Evolutionary conservation across 2,113 vertebrate species (phyloP).

Genomic region (Spea multiplicata): DNA sequence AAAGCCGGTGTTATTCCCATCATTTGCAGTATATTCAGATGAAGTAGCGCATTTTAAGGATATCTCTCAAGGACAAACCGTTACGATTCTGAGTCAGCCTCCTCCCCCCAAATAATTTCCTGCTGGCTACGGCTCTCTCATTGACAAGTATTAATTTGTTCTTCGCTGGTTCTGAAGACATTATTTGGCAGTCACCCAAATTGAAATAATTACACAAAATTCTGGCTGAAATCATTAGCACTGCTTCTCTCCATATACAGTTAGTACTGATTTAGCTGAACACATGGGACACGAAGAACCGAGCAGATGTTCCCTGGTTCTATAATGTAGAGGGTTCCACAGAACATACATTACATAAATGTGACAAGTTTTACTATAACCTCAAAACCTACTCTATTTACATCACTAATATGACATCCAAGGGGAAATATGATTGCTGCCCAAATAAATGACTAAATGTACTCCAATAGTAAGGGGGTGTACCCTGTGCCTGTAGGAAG

Average conservation of each 20-base stretch:
- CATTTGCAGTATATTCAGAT: conserved; percentile 4
- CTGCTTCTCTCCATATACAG: conserved; percentile 42
- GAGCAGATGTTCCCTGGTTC: conserved; percentile 37
- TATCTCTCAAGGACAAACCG: conserved; percentile 42
- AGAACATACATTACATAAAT: conserved; percentile 26
- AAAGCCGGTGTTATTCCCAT: neutral
- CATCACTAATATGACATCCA: conserved; percentile 23
- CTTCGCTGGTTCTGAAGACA: conserved; percentile 42
- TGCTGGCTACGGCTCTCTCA: conserved; percentile 37
- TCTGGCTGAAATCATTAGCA: conserved; percentile 35
- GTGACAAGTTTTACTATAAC: conserved; percentile 34
- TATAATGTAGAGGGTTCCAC: conserved; percentile 13
- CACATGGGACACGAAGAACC: conserved; percentile 26
- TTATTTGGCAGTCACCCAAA: conserved; percentile 46
- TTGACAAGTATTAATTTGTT: conserved; percentile 49
- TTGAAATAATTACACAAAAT: conserved; percentile 49
- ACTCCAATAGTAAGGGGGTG: conserved; percentile 17
- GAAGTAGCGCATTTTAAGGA: conserved; percentile 1
- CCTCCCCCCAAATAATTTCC: conserved; percentile 39
- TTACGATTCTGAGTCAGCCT: conserved; percentile 20
- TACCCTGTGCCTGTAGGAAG: neutral
- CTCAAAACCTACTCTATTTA: neutral
- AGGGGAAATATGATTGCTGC: conserved; percentile 27
- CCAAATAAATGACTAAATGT: conserved; percentile 15
- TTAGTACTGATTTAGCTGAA: conserved; percentile 40